Evolutionary conservation across 92 coral and sea anemone species (phyloP).

Genomic region (Palythoa caribaeorum): DNA sequence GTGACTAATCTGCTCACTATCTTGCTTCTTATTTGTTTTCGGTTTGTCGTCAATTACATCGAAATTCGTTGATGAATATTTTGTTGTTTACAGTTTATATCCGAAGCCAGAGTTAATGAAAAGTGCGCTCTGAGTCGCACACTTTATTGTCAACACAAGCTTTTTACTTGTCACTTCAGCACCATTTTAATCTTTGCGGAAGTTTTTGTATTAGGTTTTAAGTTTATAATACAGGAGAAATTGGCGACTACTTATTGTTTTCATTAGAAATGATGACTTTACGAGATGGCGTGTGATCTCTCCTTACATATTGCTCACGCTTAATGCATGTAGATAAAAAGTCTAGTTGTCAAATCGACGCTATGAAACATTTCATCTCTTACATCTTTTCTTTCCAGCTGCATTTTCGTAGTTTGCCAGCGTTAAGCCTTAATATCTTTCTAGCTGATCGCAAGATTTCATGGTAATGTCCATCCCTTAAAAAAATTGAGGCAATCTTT

Average conservation of each 20-base stretch:
- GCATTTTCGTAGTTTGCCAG: not conserved
- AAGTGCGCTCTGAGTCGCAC: not conserved
- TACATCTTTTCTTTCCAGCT: not conserved
- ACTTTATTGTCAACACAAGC: not conserved
- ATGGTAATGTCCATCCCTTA: not conserved
- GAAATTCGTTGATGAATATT: slow-evolving; percentile 17
- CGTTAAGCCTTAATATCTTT: not conserved
- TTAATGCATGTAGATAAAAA: not conserved
- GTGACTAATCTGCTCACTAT: slow-evolving; percentile 3
- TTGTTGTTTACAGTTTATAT: slow-evolving; percentile 31
- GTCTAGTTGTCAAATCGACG: not conserved
- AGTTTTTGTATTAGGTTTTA: not conserved
- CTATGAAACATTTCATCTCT: not conserved
- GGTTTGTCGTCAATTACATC: not conserved
- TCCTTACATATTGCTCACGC: slow-evolving; percentile 17
- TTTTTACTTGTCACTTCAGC: not conserved
- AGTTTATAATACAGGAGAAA: slow-evolving; percentile 23
- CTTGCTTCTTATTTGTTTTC: slow-evolving; percentile 10
- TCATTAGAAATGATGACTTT: not conserved
- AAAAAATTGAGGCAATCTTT: not conserved
- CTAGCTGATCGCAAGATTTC: not conserved
- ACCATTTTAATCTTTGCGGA: not conserved
- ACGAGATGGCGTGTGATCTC: slow-evolving; percentile 17
- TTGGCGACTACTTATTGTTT: not conserved
- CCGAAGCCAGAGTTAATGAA: not conserved